These are phyloP conservation scores for Gallinago undulata DNA, from an alignment of 2,113 vertebrate genomes.

Conservation along the genomic window DNA sequence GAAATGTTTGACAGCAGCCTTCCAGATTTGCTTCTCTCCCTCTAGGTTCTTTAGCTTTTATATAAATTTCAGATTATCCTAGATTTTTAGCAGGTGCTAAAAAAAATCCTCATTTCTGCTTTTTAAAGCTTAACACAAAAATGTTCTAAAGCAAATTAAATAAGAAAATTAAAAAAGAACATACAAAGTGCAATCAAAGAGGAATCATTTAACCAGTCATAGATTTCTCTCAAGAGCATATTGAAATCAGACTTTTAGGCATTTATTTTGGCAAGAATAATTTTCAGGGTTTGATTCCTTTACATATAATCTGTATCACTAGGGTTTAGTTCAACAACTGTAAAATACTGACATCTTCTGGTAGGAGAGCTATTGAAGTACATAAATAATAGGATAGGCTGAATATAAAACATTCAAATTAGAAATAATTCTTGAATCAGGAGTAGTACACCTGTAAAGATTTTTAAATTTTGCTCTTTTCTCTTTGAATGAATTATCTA, in stretches of 20 bases:
- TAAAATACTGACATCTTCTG: slow-evolving; percentile 36
- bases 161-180: neutral
- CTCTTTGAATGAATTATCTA: neutral
- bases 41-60: neutral
- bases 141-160: neutral
- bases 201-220: neutral
- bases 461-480: neutral
- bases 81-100: neutral
- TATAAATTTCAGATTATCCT: neutral
- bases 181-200: neutral
- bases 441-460: neutral
- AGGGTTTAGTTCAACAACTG: neutral
- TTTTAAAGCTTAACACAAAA: neutral
- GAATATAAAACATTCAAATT: neutral
- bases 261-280: neutral
- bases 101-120: neutral
- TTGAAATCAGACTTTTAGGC: neutral
- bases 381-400: neutral
- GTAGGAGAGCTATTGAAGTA: neutral
- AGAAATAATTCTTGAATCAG: neutral
- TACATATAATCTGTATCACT: neutral
- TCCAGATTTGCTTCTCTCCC: neutral
- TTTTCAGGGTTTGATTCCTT: neutral
- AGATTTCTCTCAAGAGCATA: neutral
- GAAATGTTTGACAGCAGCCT: neutral